These are phyloP conservation scores for Venusia cambrica DNA, from an alignment of 2,888 invertebrate species.

Conservation along the genomic window DNA sequence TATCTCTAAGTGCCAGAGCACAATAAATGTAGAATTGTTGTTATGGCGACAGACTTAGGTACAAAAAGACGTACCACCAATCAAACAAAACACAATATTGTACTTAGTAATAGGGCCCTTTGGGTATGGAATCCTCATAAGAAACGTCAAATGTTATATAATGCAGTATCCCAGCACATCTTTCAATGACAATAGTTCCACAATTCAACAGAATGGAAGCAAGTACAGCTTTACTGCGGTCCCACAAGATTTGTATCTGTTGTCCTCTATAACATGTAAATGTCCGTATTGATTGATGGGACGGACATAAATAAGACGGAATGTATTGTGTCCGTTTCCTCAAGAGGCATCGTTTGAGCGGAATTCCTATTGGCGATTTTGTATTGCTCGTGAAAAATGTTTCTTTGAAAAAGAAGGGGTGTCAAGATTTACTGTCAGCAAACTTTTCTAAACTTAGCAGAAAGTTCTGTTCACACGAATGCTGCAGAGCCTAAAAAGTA, in stretches of 20 bases:
- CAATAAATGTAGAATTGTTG: too few species aligned
- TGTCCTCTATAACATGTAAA: not conserved
- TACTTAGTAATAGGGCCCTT: too few species aligned
- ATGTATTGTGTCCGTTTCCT: constrained; percentile 17
- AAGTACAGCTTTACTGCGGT: constrained; percentile 1
- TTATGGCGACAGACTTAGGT: too few species aligned
- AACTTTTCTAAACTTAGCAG: too few species aligned
- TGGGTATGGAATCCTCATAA: too few species aligned
- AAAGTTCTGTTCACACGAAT: too few species aligned
- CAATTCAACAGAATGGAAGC: not conserved
- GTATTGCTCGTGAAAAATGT: constrained; percentile 1
- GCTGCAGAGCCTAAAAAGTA: too few species aligned
- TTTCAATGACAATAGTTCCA: not conserved
- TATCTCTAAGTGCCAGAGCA: too few species aligned
- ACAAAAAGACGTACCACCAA: too few species aligned
- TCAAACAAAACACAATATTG: not conserved
- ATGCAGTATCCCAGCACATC: too few species aligned
- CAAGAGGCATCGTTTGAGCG: constrained; percentile 8
- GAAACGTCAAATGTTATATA: too few species aligned
- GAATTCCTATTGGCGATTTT: constrained; percentile 9
- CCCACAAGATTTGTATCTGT: constrained; percentile 5
- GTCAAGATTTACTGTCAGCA: too few species aligned
- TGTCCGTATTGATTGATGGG: constrained; percentile 14
- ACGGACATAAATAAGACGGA: constrained; percentile 12
- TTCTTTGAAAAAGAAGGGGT: not conserved